phyloP scores from a whole-genome alignment of 2,113 vertebrate species.

The Lycaon pictus region DNA sequence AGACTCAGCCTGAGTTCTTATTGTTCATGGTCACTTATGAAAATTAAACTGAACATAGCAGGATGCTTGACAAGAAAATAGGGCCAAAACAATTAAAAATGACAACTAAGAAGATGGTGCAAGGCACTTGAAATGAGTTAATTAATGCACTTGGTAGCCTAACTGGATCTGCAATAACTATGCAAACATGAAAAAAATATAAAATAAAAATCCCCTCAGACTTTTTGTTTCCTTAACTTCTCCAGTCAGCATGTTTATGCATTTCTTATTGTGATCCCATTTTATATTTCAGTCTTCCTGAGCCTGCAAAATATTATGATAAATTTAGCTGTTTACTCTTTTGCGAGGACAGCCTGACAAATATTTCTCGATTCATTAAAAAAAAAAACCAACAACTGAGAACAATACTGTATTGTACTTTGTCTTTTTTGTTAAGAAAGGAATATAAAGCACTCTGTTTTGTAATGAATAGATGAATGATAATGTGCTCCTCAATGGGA shows the following conservation, averaged over 20 bases:
- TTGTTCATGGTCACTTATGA: neutral
- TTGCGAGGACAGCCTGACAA: neutral
- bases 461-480: conserved; percentile 68
- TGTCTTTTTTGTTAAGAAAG: neutral
- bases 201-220: neutral
- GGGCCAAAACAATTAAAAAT: neutral
- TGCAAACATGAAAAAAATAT: neutral
- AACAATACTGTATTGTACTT: conserved; percentile 62
- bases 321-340: neutral
- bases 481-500: conserved; percentile 37
- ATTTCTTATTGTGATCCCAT: neutral
- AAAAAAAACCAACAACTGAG: neutral
- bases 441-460: conserved; percentile 63
- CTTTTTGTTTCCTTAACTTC: neutral
- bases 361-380: conserved; percentile 9
- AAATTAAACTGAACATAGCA: neutral
- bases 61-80: neutral
- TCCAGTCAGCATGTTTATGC: neutral
- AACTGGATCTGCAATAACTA: neutral
- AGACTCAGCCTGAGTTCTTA: neutral
- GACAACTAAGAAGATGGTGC: neutral
- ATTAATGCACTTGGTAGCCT: too few relatives aligned
- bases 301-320: neutral
- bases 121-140: neutral
- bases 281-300: conserved; percentile 5